Evolutionary conservation across 2,113 vertebrate genomes (phyloP).

Genomic region (Pterophyllum scalare): DNA sequence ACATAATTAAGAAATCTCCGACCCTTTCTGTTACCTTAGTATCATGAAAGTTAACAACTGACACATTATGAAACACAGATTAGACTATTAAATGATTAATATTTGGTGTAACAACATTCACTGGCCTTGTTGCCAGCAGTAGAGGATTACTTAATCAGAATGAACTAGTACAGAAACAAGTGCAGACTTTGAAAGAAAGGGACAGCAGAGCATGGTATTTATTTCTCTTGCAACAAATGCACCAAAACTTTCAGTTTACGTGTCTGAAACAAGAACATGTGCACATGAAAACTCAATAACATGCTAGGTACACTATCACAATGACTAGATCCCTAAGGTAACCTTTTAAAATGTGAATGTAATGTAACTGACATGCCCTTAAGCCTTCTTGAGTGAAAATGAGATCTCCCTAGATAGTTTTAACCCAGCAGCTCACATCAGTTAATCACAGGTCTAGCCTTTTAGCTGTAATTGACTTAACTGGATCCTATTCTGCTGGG

Average conservation of each 20-base stretch:
- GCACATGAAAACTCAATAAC: constrained; percentile 16
- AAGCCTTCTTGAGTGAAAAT: neutral
- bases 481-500: neutral
- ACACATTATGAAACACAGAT: neutral
- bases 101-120: constrained; percentile 10
- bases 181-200: neutral
- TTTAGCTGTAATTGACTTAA: constrained; percentile 10
- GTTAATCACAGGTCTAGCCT: constrained; percentile 4
- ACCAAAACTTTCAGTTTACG: neutral
- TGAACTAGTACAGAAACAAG: neutral
- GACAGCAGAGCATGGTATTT: neutral
- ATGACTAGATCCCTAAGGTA: constrained; percentile 18
- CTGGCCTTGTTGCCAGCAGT: neutral
- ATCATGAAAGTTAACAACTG: constrained; percentile 30
- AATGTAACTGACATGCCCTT: neutral
- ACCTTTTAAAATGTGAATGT: constrained; percentile 7
- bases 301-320: neutral
- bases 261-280: neutral
- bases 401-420: constrained; percentile 1
- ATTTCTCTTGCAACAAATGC: neutral
- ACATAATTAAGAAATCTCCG: constrained; percentile 15
- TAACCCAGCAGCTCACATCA: neutral
- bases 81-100: neutral
- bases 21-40: constrained; percentile 15
- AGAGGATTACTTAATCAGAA: constrained; percentile 9